A percentile compares a stretch with the other conserved stretches of the same genome.
Conservation (phyloP, 2,797 vertebrate genomes). For the Myiothlypis coronata region DNA sequence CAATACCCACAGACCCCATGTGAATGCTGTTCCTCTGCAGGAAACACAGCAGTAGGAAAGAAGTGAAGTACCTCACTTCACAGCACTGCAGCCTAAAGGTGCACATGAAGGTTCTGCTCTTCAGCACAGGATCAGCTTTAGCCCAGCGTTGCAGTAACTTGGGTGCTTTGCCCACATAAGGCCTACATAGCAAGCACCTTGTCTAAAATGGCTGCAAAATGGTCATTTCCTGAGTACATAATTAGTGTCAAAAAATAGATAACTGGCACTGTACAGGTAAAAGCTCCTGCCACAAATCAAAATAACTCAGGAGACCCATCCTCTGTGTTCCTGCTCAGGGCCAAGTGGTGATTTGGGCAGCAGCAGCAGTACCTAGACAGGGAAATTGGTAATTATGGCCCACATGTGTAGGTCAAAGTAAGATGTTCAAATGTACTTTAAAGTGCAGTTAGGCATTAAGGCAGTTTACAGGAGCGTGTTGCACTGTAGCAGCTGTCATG, state of each 20-base stretch:
- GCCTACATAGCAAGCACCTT: neutral
- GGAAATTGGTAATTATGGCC: neutral
- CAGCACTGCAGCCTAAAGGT: neutral
- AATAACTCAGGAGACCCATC: neutral
- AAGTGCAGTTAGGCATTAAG: neutral
- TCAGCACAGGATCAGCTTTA: neutral
- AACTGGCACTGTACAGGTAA: neutral
- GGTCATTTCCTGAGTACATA: neutral
- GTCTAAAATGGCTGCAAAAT: neutral
- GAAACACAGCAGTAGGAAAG: neutral
- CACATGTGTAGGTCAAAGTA: neutral
- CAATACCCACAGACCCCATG: neutral
- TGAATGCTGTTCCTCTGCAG: neutral
- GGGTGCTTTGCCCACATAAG: neutral
- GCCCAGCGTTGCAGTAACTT: neutral
- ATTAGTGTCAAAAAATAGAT: neutral
- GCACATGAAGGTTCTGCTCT: accelerated
- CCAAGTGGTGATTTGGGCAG: accelerated
- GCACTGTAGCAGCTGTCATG: neutral
- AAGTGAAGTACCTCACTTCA: neutral
- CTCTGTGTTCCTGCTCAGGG: neutral
- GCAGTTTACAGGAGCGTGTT: neutral
- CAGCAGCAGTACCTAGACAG: neutral
- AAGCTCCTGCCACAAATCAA: neutral
- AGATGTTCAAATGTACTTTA: neutral